Base-by-base conservation (phyloP, 37 sponge, comb jelly and placozoan species). In the Agelas oroides region DNA sequence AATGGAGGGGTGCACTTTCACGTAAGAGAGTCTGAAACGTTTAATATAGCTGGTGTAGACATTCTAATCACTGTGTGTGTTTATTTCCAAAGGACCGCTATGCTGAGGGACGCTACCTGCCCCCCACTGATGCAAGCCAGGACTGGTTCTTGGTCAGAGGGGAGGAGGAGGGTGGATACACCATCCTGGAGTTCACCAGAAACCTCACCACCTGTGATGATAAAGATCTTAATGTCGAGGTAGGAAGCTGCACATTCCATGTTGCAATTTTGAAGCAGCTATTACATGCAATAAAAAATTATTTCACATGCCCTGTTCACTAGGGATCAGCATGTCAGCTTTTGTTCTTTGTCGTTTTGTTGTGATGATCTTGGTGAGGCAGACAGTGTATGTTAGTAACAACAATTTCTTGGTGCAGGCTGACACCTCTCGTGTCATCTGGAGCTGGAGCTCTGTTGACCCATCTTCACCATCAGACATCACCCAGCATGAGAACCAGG, bases 111-210 rank as follows among this genome's bases (percentile, higher is more conserved):
- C 27, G 76, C 8, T 36, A 20, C 65, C 57, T 41, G 59, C 89
- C 89, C 17, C 65, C 83, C 33, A 28, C 56, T 24, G 89, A 89
- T 65, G 32, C 52, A 1, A 65, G 41, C 63, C 77, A 82, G 27
- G 78, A 89, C 56, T 82, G 83, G 84, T 70, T 64, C 24, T 56
- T 89, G 34, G 71, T 70, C 13, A 28, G 73, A 31, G 90, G 80
- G 17, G 70, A 73, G 28, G 90, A 84, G 30, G 80, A 84, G 21
- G 54, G 73, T 79, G 90, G 90, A 16, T 84, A 76, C 77, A 89
- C 90, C 23, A 65, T 71, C n/a, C 64, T 89, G 65, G 75, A 89
- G 85, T 89, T 89, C 53, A 70, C 58, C 54, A 53, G 90, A n/a
- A 70, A 78, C 67, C 53, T 70, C 16, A 73, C 54, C 46, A 79